Evolutionary conservation across 1,140 invertebrate species (phyloP).

Genomic region (Marisa cornuarietis): DNA sequence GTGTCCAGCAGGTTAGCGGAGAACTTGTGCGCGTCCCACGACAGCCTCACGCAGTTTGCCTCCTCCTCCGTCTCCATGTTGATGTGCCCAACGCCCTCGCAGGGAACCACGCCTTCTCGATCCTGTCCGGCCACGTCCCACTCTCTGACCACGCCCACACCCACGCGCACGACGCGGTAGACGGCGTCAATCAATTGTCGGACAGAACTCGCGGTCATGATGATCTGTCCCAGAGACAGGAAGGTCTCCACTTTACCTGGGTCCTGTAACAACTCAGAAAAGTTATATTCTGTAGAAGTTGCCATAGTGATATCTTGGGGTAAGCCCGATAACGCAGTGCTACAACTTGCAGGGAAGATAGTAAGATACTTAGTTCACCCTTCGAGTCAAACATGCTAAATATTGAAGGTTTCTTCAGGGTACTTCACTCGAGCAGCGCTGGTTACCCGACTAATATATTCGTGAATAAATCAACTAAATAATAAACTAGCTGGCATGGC

Average conservation of each 20-base stretch:
- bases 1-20: slow-evolving; percentile 15
- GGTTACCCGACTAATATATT: too few relatives aligned
- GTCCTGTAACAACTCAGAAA: neutral
- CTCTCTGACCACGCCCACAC: slow-evolving; percentile 22
- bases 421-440: too few relatives aligned
- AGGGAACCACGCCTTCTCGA: slow-evolving; percentile 22
- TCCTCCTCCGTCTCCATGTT: slow-evolving; percentile 14
- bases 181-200: slow-evolving; percentile 15
- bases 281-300: neutral
- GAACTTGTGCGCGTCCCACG: slow-evolving; percentile 27
- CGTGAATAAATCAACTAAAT: too few relatives aligned
- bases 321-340: neutral
- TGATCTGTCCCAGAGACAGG: slow-evolving; percentile 12
- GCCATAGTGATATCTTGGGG: neutral
- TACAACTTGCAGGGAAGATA: too few relatives aligned
- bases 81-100: slow-evolving; percentile 22
- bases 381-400: too few relatives aligned
- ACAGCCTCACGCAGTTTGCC: slow-evolving; percentile 23
- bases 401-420: too few relatives aligned
- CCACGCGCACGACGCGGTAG: slow-evolving; percentile 10
- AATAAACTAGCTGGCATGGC: too few relatives aligned
- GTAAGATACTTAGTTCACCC: too few relatives aligned
- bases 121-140: slow-evolving; percentile 17
- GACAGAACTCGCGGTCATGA: slow-evolving; percentile 15
- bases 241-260: slow-evolving; percentile 14